phyloP scores from a whole-genome alignment of 2,113 vertebrate species.

The Odocoileus hemionus region DNA sequence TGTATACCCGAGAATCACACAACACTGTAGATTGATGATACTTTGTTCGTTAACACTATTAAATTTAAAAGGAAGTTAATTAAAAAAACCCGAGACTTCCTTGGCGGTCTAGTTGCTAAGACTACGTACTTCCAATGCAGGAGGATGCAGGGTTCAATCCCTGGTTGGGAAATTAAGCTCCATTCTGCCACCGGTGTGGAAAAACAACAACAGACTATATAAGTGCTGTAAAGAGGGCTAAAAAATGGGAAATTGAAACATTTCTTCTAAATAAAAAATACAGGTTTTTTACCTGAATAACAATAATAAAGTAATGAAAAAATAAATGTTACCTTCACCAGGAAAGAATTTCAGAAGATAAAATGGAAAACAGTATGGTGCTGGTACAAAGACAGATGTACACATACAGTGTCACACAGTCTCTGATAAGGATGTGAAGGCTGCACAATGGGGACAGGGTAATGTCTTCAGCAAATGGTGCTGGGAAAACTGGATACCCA shows the following conservation, averaged over 20 bases:
- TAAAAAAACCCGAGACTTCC: neutral
- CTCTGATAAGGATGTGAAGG: neutral
- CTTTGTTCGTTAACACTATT: neutral
- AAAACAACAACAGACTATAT: rapidly evolving
- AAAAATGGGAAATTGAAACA: rapidly evolving
- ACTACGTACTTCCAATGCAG: neutral
- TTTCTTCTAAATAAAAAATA: neutral
- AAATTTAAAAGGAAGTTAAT: neutral
- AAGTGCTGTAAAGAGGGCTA: neutral
- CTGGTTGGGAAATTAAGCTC: neutral
- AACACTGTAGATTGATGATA: rapidly evolving
- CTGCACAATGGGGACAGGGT: rapidly evolving
- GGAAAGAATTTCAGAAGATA: neutral
- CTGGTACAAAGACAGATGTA: neutral
- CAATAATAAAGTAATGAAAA: neutral
- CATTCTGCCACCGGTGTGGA: neutral
- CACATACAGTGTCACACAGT: rapidly evolving
- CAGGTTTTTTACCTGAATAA: too few species aligned
- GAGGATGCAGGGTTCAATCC: neutral
- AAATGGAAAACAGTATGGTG: neutral
- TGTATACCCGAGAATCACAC: neutral
- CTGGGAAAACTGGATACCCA: neutral
- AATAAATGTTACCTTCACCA: neutral
- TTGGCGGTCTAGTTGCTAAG: neutral
- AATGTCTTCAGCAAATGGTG: rapidly evolving